phyloP scores from a whole-genome alignment of 2,113 vertebrate species.

The Pygathrix nemaeus region DNA sequence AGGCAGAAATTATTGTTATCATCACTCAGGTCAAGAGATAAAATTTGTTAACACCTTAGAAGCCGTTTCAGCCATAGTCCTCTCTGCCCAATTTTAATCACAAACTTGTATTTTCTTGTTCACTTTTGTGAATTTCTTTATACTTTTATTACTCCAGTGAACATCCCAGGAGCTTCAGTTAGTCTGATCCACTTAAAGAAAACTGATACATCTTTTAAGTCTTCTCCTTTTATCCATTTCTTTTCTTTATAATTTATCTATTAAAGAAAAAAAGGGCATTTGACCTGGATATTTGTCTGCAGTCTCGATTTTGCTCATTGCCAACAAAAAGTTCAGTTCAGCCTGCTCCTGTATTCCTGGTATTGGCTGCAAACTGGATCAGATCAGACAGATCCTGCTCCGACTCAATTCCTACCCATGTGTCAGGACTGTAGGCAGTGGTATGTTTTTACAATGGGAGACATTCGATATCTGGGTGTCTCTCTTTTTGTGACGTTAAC shows the following conservation, averaged over 20 bases:
- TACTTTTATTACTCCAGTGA: background rate
- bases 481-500: background rate
- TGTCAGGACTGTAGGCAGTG: background rate
- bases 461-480: background rate
- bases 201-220: background rate
- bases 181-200: background rate
- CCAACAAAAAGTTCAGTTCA: background rate
- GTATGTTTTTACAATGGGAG: background rate
- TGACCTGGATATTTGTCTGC: background rate
- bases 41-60: background rate
- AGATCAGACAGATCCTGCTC: background rate
- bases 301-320: background rate
- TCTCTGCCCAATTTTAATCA: background rate
- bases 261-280: background rate
- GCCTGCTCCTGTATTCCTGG: background rate
- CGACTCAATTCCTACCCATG: background rate
- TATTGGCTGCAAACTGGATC: background rate
- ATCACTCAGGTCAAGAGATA: background rate
- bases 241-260: background rate
- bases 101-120: background rate
- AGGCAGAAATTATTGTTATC: background rate
- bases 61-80: rapidly evolving
- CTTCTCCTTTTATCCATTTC: background rate
- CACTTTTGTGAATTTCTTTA: background rate
- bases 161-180: background rate